Evolutionary conservation across 2,888 invertebrate species (phyloP).

Genomic region (Chymomyza amoena): DNA sequence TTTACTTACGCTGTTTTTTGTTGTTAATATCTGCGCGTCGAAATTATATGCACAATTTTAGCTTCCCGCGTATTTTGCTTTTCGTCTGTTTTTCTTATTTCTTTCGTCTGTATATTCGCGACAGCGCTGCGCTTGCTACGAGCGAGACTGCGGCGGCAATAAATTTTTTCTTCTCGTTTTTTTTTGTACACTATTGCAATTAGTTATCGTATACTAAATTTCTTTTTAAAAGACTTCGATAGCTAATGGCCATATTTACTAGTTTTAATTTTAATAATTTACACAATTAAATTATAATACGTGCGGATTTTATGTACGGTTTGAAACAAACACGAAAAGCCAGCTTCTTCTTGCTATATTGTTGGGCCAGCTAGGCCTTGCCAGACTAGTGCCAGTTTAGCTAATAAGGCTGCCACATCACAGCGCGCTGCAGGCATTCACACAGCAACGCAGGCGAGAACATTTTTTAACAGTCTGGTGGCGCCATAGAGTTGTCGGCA

Average conservation of each 20-base stretch:
- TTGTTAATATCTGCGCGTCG: constrained; percentile 48
- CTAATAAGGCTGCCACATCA: not conserved
- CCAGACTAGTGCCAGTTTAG: not conserved
- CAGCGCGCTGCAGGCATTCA: not conserved
- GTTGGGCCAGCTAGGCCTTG: not conserved
- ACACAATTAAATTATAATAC: not conserved
- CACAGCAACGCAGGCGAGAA: not conserved
- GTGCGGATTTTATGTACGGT: not conserved
- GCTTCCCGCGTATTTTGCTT: constrained; percentile 64
- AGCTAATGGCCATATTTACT: not conserved
- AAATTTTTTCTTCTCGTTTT: not conserved
- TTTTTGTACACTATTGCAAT: not conserved
- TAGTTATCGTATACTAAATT: not conserved
- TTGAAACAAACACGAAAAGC: not conserved
- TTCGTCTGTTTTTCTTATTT: constrained; percentile 50
- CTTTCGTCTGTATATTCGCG: constrained; percentile 1
- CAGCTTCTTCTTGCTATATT: not conserved
- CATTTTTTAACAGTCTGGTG: not conserved
- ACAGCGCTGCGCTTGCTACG: not conserved
- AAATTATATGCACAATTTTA: constrained; percentile 46
- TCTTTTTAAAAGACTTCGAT: not conserved
- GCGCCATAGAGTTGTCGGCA: not conserved
- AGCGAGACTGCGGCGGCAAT: not conserved
- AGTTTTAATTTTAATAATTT: not conserved
- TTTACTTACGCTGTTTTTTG: constrained; percentile 71